Percentiles rank a stretch among this genome's conserved stretches.
These are phyloP conservation scores for Punctoribates punctum DNA, from an alignment of 2,888 invertebrate genomes.

Conservation along the genomic window DNA sequence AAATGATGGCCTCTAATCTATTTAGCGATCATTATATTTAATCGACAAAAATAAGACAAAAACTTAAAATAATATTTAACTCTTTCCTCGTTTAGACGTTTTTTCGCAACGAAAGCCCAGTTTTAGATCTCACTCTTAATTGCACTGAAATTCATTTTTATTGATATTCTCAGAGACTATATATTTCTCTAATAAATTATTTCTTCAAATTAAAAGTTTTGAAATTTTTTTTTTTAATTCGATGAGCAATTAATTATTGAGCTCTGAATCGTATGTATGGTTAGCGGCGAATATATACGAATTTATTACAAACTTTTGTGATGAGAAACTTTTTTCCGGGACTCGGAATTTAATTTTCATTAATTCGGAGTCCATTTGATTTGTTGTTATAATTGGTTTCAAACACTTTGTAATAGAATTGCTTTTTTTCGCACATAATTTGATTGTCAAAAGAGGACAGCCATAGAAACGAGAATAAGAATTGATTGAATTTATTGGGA, in stretches of 20 bases:
- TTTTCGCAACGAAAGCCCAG: neutral
- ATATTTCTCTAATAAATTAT: neutral
- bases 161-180: neutral
- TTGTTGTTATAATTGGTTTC: neutral
- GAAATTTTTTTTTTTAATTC: neutral
- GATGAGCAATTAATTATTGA: neutral
- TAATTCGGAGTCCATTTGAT: constrained; percentile 1
- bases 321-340: neutral
- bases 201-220: neutral
- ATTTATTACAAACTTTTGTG: neutral
- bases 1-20: neutral
- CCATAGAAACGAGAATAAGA: neutral
- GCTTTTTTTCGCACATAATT: neutral
- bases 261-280: neutral
- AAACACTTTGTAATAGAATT: neutral
- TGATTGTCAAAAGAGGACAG: neutral
- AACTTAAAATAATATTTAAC: neutral
- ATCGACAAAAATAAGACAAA: neutral
- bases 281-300: neutral
- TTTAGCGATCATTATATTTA: neutral
- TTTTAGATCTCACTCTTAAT: constrained; percentile 1
- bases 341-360: neutral
- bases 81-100: too few relatives aligned
- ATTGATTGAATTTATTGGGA: neutral
- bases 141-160: neutral